Evolutionary conservation across 2,797 vertebrate genomes (phyloP).

Genomic region (Sebastiscus albofasciatus): DNA sequence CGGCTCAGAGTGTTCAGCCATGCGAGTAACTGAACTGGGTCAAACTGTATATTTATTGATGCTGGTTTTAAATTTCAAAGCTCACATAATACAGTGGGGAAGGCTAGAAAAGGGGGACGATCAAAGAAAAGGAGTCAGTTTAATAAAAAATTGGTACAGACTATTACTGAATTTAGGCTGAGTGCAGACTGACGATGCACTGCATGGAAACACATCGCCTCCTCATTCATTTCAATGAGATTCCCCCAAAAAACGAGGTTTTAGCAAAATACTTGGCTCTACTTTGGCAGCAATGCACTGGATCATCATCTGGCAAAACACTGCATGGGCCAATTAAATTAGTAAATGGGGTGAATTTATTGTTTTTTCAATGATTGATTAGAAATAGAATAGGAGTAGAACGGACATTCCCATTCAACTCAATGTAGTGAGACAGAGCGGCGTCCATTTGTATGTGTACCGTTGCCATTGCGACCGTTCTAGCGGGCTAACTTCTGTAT

Average conservation of each 20-base stretch:
- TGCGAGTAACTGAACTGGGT: slow-evolving; percentile 18
- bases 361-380: not conserved
- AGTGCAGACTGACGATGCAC: not conserved
- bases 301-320: not conserved
- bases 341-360: too few relatives aligned
- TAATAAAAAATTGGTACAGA: not conserved
- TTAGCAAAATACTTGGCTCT: not conserved
- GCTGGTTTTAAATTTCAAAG: slow-evolving; percentile 9
- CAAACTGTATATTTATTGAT: not conserved
- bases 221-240: not conserved
- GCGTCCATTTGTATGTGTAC: too few relatives aligned
- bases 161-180: not conserved
- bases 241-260: rapidly evolving
- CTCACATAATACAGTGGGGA: not conserved
- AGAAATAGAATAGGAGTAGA: too few relatives aligned
- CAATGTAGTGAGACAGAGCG: too few relatives aligned
- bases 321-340: not conserved
- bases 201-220: not conserved
- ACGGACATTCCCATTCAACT: too few relatives aligned
- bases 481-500: too few relatives aligned
- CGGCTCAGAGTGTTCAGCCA: slow-evolving; percentile 8
- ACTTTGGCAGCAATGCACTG: not conserved
- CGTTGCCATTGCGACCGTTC: too few relatives aligned
- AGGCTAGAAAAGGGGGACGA: not conserved
- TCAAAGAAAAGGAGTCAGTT: not conserved